Base-by-base conservation (phyloP, 2,888 invertebrate species). In the Callinectes sapidus region DNA sequence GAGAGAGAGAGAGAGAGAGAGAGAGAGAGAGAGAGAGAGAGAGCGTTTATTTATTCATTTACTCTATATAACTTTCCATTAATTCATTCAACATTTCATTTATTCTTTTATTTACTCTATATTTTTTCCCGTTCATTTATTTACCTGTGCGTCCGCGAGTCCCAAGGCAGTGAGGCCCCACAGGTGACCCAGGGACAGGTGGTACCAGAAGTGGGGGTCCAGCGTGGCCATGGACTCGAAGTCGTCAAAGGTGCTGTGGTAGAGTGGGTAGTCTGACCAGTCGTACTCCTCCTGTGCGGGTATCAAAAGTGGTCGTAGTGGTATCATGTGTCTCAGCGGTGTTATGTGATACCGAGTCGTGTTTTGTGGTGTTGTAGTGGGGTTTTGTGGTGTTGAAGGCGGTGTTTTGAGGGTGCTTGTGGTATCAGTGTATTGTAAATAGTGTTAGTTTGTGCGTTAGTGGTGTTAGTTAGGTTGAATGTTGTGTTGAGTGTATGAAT, bases 201-300 rank as follows among this genome's bases (percentile, higher is more conserved):
- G 95, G 35, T 95, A 95, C n/a, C 94, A 94, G 94, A 95, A 95
- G 55, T 95, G 94, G 0, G 95, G 95, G 95, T 96, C 96, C 32
- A 95, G 95, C 92, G 95, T 95, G 35, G 93, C 95, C 87, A 96
- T 95, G 61, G 95, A 95, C 10, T 95, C 95, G 93, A 95, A 95
- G 18, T 95, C 95, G 90, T 96, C 96, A 54, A 95, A 95, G n/a
- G 95, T 94, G 0, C 96, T 95, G 93, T 95, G 95, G 92, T 95
- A 95, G 14, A 95, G 95, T 18, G 96, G 95, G 92, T 95, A 95
- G 87, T 95, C 95, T n/a, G 92, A 91, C 91, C 94, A 92, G 87
- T 90, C 61, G 88, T 92, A 94, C 71, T 94, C 93, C 10, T 92
- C 92, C 81, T 92, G 91, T 92, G 91, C 16, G 3, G 28, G 42